Conservation (phyloP, 2,888 invertebrate genomes). For the Pachliopta kotzebuea region DNA sequence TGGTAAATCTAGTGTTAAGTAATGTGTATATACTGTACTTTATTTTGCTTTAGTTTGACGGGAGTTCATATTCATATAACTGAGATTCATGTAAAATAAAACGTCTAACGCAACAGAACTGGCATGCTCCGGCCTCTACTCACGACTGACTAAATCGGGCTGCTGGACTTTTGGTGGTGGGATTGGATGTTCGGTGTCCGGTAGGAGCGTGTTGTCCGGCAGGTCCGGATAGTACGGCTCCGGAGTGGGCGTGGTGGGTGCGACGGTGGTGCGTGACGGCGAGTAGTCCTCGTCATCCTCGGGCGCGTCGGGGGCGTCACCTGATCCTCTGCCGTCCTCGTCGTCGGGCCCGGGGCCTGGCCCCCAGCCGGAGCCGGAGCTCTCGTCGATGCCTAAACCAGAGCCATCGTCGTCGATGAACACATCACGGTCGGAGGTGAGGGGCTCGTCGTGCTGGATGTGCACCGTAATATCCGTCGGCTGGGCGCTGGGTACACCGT, state of each 20-base stretch:
- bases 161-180: constrained; percentile 46
- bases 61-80: constrained; percentile 29
- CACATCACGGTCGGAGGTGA: constrained; percentile 80
- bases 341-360: constrained; percentile 86
- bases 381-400: constrained; percentile 89
- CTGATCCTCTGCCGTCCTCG: constrained; percentile 82
- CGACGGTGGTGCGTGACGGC: constrained; percentile 35
- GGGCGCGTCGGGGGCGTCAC: constrained; percentile 58
- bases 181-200: constrained; percentile 46
- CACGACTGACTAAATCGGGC: constrained; percentile 71
- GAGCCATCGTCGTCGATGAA: constrained; percentile 89
- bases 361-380: constrained; percentile 91
- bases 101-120: constrained; percentile 58
- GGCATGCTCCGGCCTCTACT: constrained; percentile 79
- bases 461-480: constrained; percentile 55
- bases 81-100: constrained; percentile 43
- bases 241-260: constrained; percentile 38
- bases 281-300: constrained; percentile 74
- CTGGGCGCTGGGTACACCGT: constrained; percentile 52
- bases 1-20: too few relatives aligned
- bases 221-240: constrained; percentile 32
- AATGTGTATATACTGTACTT: too few relatives aligned
- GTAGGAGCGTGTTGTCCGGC: constrained; percentile 33
- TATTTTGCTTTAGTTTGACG: too few relatives aligned
- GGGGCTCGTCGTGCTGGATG: constrained; percentile 66